Base-by-base conservation (phyloP, 1,140 invertebrate species). In the Argopecten irradians region DNA sequence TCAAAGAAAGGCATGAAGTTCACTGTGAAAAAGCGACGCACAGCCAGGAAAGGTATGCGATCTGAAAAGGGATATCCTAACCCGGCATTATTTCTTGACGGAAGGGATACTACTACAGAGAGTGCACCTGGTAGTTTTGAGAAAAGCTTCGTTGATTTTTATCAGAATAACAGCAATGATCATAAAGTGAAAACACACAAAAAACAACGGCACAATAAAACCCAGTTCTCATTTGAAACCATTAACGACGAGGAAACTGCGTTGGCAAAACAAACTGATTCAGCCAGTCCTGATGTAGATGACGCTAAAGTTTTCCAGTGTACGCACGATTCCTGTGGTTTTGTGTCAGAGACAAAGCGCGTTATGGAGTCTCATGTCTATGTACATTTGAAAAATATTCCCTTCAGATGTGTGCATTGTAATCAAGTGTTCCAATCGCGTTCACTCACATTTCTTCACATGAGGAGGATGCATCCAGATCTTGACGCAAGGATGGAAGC, bases 341-440 rank as follows among this genome's bases (percentile, higher is more conserved):
- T 93, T 86, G 85, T 88, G 2, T 86, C 91, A 36, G 55, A 43
- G 39, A 87, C 33, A 2, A 91, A 91, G 86, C 85, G 90, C 34
- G 90, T 88, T 8, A 93, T 93, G 22, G 91, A 93, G 83, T 90
- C 88, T 0, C 93, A 93, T 87, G 86, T 93, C 7, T 92, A 93
- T 85, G 86, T 90, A 13, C 93, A 93, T 91, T 90, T 93, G 13
- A 91, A 90, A 35, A 89, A 91, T 19, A 89, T 92, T n/a, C 87
- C 90, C 34, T 93, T 93, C 36, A 89, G 91, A 82, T 93, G 93
- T 90, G 87, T 84, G 0, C 89, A 91, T 87, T 93, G 93, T 88
- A 43, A 90, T 9, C 84, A 85, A 14, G 89, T 91, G 82, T 93
- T 92, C 85, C 87, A 87, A 13, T 89, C 90, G 14, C 88, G 92